Evolutionary conservation across 92 coral and sea anemone genomes (phyloP), one percentile per base, ranked within the genome.

Genomic region (Anthopleura xanthogrammica): DNA sequence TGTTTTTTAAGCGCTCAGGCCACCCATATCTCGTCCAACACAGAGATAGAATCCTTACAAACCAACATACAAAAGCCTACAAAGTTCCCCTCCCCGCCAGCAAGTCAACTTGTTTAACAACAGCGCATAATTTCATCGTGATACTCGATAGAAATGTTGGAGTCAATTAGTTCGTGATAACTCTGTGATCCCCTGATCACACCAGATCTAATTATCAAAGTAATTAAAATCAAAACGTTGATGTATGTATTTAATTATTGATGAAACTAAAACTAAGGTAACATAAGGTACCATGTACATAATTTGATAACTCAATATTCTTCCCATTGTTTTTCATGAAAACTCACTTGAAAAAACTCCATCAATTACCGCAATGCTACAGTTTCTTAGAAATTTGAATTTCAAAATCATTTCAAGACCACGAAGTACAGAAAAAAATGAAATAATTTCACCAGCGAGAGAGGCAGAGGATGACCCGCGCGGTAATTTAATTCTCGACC

Each of bases 141-240:
- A 60, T 62, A 62, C 17, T 41, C n/a, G 76, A 60, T 17, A 74
- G 71, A 81, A 58, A 68, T 48, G 84, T 60, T 36, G 41, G 41
- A 68, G 40, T 23, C 77, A 81, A 81, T 81, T 66, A 81, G 77
- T 29, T 48, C 39, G 43, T 22, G 84, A 70, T 81, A 70, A 81
- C 56, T 13, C 56, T 48, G n/a, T 42, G 77, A 66, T 81, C 62
- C 41, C 9, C 74, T 68, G 74, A 68, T 68, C 74, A 9, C 23
- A 40, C 77, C 84, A 81, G 84, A 70, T 70, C 77, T 70, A 81
- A 81, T 81, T 81, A 81, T 70, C 77, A n/a, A 17, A 22, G 65
- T 81, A 43, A 81, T 70, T 81, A 66, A 68, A 81, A 81, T 81
- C 84, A 81, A 81, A 70, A 81, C 64, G 77, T 46, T 50, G 74